phyloP scores from a whole-genome alignment of 2,797 vertebrate genomes.

The Chaenodraco wilsoni region DNA sequence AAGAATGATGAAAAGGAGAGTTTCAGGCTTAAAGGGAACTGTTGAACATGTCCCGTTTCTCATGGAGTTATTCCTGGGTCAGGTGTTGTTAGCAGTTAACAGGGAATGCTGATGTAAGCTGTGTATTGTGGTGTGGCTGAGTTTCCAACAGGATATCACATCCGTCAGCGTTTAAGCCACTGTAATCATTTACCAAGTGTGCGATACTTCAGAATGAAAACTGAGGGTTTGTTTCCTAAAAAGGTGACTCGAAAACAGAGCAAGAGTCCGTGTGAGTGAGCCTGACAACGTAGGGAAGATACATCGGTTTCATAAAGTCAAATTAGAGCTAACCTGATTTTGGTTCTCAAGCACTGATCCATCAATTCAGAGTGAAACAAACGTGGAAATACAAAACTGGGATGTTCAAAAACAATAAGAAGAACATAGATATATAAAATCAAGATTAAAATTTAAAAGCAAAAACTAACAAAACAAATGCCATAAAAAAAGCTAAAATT shows the following conservation, averaged over 20 bases:
- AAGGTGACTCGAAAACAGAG: conserved; percentile 6
- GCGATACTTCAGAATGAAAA: conserved; percentile 13
- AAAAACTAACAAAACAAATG: neutral
- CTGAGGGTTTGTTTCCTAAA: neutral
- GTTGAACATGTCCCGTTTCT: neutral
- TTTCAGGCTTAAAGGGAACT: neutral
- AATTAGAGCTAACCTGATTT: neutral
- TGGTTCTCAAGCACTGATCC: neutral
- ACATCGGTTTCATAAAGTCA: neutral
- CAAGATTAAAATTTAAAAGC: neutral
- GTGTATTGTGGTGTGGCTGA: conserved; percentile 31
- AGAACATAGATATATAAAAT: neutral
- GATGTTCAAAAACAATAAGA: neutral
- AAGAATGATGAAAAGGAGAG: conserved; percentile 16
- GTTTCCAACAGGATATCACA: conserved; percentile 58
- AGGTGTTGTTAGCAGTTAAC: conserved; percentile 27
- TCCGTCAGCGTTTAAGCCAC: conserved; percentile 60
- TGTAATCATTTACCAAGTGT: conserved; percentile 71
- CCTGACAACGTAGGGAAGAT: neutral
- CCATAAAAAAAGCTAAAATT: neutral
- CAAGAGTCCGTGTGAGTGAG: neutral
- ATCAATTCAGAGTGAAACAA: neutral
- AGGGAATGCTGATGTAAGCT: conserved; percentile 60
- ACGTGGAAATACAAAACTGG: neutral
- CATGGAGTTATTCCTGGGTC: neutral